Base-by-base conservation (phyloP, 2,797 vertebrate genomes). In the Parambassis ranga region DNA sequence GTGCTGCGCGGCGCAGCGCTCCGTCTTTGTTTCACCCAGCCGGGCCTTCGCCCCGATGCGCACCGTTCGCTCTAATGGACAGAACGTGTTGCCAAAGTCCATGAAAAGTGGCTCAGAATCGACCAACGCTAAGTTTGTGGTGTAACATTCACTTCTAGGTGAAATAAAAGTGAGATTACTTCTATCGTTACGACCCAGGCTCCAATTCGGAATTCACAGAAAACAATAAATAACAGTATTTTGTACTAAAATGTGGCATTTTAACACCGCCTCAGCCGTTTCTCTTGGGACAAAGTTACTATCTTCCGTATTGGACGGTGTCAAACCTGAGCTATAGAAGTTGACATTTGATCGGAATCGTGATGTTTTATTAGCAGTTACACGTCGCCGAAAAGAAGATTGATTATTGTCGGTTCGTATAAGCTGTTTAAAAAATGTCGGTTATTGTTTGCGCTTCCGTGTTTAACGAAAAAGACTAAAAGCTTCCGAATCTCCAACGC, bases 1-100 rank as follows among this genome's bases (percentile, higher is more conserved):
- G 47, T 27, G 56, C 43, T 32, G 56, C 27, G 65, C 53, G 14
- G 65, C 75, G 1, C 59, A 18, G 71, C 38, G 63, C 55, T 71
- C 85, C 10, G 87, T 73, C 91, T 92, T 92, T 92, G 91, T 92
- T 71, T 85, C 84, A 77, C 39, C 59, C 64, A 75, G 71, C 75
- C 82, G 77, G 89, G 89, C 89, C 88, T 87, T 71, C n/a, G 66
- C 76, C 81, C 74, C 47, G 60, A 35, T 49, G 56, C 44, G 38
- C 2, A 4, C 46, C 39, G 67, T 37, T 51, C 65, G 16, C 24
- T 7, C 24, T 10, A 39, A 50, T 19, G 39, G 32, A 36, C 33
- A 38, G 28, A 77, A 56, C 65, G 58, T 71, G 59, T 5, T 5
- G 42, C 83, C 62, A 57, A 78, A 87, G 70, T 81, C 67, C 39